Percentiles rank a stretch among this genome's conserved stretches.
These are phyloP conservation scores for Hemicrepidius hirtus DNA, from an alignment of 2,888 invertebrate species.

Conservation along the genomic window DNA sequence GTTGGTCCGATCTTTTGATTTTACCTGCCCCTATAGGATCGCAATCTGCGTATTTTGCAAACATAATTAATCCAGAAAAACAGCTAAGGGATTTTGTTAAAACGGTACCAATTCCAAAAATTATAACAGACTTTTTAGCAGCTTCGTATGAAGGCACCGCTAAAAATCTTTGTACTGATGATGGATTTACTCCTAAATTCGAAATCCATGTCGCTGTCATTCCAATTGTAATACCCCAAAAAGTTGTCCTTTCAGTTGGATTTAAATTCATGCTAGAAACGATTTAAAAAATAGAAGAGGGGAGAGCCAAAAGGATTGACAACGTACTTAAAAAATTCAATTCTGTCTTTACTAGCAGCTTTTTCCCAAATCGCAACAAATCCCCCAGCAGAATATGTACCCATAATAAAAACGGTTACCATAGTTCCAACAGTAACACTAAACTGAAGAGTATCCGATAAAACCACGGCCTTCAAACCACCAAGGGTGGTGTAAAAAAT, in stretches of 20 bases:
- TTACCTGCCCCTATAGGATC: slow-evolving; percentile 77
- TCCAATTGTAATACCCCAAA: slow-evolving; percentile 77
- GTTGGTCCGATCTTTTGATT: slow-evolving; percentile 74
- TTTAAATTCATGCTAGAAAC: slow-evolving; percentile 47
- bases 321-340: slow-evolving; percentile 78
- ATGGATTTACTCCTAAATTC: slow-evolving; percentile 76
- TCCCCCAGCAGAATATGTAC: slow-evolving; percentile 75
- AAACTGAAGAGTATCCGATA: slow-evolving; percentile 78
- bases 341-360: slow-evolving; percentile 74
- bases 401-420: slow-evolving; percentile 76
- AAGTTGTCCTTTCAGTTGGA: slow-evolving; percentile 67
- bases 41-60: slow-evolving; percentile 78
- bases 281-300: too few relatives aligned
- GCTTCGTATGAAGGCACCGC: slow-evolving; percentile 76
- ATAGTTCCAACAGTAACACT: slow-evolving; percentile 75
- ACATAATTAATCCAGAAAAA: slow-evolving; percentile 72
- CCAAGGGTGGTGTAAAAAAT: slow-evolving; percentile 86
- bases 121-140: slow-evolving; percentile 70
- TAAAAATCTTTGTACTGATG: slow-evolving; percentile 76
- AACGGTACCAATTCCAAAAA: slow-evolving; percentile 48
- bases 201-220: slow-evolving; percentile 75
- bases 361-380: slow-evolving; percentile 76
- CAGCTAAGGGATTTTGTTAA: slow-evolving; percentile 47
- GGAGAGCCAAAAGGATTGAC: too few relatives aligned
- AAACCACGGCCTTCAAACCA: slow-evolving; percentile 80